Conservation (phyloP, 2,888 invertebrate genomes). For the Hedychridium roseum region DNA sequence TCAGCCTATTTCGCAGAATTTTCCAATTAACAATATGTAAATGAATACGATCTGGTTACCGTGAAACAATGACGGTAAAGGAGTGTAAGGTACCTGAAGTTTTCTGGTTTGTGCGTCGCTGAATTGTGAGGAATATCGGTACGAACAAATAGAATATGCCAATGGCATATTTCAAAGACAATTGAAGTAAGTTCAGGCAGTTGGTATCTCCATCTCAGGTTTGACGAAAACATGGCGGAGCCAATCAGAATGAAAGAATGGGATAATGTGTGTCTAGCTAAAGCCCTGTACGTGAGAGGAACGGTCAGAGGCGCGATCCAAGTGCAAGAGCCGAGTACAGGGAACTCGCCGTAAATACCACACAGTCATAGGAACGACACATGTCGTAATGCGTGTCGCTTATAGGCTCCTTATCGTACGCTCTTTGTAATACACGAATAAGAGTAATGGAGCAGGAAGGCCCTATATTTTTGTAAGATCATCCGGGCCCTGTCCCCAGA, state of each 20-base stretch:
- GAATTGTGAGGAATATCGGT: too few relatives aligned
- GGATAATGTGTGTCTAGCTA: background rate
- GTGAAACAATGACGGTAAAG: too few relatives aligned
- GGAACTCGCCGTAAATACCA: constrained; percentile 8
- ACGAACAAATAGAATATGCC: too few relatives aligned
- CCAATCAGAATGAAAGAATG: constrained; percentile 15
- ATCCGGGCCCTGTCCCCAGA: background rate
- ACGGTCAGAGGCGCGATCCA: background rate
- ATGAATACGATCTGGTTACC: too few relatives aligned
- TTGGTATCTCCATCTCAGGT: constrained; percentile 16
- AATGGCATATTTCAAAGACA: too few relatives aligned
- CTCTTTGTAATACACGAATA: background rate
- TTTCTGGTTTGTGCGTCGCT: too few relatives aligned
- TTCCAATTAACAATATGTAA: too few relatives aligned
- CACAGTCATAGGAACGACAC: background rate
- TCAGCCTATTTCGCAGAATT: too few relatives aligned
- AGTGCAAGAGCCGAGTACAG: constrained; percentile 5
- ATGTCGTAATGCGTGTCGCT: constrained; percentile 3
- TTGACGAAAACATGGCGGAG: constrained; percentile 19
- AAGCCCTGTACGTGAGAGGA: background rate
- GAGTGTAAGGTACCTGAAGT: too few relatives aligned
- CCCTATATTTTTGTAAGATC: background rate
- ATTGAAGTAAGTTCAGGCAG: too few relatives aligned
- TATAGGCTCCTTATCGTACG: constrained; percentile 4
- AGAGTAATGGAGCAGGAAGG: background rate